These are phyloP conservation scores for Pao palembangensis DNA, from an alignment of 2,113 vertebrate genomes.

Conservation along the genomic window DNA sequence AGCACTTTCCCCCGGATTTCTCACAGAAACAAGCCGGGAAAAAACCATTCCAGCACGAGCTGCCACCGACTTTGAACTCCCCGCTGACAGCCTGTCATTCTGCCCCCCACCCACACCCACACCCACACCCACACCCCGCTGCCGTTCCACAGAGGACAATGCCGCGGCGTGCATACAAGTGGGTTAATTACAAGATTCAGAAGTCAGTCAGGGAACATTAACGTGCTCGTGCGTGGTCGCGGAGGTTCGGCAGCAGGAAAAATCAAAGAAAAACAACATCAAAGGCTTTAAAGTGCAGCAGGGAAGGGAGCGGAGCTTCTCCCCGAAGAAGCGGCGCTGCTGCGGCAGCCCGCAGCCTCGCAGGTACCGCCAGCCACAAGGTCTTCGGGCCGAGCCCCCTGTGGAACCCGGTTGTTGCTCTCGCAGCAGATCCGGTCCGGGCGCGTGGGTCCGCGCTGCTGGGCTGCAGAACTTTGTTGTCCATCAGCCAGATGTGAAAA, in stretches of 20 bases:
- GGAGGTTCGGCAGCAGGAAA: conserved; percentile 25
- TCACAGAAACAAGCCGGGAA: conserved; percentile 39
- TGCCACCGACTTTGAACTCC: conserved; percentile 40
- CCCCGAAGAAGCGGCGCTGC: conserved; percentile 27
- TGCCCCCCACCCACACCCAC: conserved; percentile 6
- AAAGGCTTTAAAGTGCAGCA: conserved; percentile 66
- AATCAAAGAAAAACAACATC: conserved; percentile 59
- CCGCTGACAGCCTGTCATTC: conserved; percentile 36
- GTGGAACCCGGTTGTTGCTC: no score
- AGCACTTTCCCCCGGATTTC: conserved; percentile 21
- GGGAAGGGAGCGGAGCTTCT: conserved; percentile 48
- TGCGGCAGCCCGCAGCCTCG: conserved; percentile 25
- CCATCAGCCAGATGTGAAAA: no score
- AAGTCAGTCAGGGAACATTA: conserved; percentile 68
- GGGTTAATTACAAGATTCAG: conserved; percentile 67
- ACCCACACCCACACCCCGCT: conserved; percentile 21
- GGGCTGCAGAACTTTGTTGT: no score
- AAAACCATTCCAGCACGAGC: conserved; percentile 19
- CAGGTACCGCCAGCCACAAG: conserved; percentile 30
- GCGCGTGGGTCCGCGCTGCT: no score
- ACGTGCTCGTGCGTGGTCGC: conserved; percentile 41
- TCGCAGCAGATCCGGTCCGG: no score
- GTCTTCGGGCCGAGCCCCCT: no score
- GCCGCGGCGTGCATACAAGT: conserved; percentile 51
- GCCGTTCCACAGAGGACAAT: conserved; percentile 51